Evolutionary conservation across 2,888 invertebrate genomes (phyloP).

Genomic region (Megastigmus dorsalis): DNA sequence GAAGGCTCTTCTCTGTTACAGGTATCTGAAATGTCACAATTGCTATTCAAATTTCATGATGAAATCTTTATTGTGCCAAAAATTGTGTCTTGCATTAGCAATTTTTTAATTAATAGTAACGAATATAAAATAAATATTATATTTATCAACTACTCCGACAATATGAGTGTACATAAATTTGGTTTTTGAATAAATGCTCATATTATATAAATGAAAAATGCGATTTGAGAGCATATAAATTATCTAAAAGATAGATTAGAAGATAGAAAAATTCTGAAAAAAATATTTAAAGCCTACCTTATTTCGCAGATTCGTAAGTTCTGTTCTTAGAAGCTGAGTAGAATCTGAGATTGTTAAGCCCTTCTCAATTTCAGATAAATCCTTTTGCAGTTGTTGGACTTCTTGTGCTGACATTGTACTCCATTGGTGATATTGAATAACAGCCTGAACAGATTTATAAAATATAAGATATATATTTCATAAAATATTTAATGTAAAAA

Average conservation of each 20-base stretch:
- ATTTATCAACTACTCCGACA: neutral
- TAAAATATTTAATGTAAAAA: too few relatives aligned
- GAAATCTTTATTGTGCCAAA: conserved; percentile 35
- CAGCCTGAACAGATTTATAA: conserved; percentile 66
- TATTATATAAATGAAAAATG: neutral
- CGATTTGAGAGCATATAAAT: neutral
- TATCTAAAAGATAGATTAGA: neutral
- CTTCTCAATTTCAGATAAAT: conserved; percentile 82
- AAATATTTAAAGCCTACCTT: conserved; percentile 75
- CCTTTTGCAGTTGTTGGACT: conserved; percentile 83
- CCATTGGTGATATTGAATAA: conserved; percentile 84
- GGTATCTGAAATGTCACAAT: conserved; percentile 74
- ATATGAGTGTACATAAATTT: conserved; percentile 9
- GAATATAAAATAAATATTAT: neutral
- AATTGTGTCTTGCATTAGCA: conserved; percentile 34
- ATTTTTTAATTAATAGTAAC: conserved; percentile 9
- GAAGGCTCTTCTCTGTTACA: conserved; percentile 72
- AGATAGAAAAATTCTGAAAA: neutral
- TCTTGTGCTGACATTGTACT: conserved; percentile 85
- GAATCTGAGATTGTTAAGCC: conserved; percentile 82
- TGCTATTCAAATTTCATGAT: conserved; percentile 65
- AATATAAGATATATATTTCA: too few relatives aligned
- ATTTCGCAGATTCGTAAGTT: conserved; percentile 85
- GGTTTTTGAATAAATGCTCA: neutral
- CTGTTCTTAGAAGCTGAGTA: conserved; percentile 81